A percentile compares a stretch with the other conserved stretches of the same genome.
These are phyloP conservation scores for Cephus nigrinus DNA, from an alignment of 2,888 invertebrate species.

Conservation along the genomic window DNA sequence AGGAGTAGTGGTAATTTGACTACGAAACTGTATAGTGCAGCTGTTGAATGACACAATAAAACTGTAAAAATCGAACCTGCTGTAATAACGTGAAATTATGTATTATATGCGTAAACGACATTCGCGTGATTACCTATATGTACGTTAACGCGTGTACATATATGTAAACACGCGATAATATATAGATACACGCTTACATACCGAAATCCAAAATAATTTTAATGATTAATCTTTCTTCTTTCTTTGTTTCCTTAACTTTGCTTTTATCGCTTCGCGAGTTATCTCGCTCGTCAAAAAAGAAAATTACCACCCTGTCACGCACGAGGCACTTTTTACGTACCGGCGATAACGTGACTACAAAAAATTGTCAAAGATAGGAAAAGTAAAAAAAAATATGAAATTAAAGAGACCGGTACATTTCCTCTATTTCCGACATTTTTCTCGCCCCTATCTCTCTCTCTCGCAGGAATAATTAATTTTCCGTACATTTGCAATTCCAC, in stretches of 20 bases:
- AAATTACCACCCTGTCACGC: neutral
- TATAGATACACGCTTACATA: neutral
- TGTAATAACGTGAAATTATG: neutral
- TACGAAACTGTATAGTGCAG: constrained; percentile 8
- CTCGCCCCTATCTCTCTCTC: neutral
- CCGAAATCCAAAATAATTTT: neutral
- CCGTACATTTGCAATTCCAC: neutral
- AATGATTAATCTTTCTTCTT: neutral
- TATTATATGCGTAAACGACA: neutral
- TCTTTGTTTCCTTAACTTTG: neutral
- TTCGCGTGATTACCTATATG: neutral
- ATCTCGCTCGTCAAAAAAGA: neutral
- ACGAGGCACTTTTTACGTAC: neutral
- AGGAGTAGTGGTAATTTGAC: constrained; percentile 6
- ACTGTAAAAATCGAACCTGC: neutral
- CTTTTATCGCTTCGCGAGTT: neutral
- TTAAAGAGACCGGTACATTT: neutral
- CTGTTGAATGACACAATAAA: constrained; percentile 7
- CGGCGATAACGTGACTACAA: neutral
- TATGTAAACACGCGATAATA: no score
- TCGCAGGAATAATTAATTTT: neutral
- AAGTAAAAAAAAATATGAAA: no score
- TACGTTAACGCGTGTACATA: neutral
- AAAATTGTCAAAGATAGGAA: no score
- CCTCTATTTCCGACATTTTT: neutral